These are phyloP conservation scores for Passer domesticus DNA, from an alignment of 2,113 vertebrate genomes.

Conservation along the genomic window DNA sequence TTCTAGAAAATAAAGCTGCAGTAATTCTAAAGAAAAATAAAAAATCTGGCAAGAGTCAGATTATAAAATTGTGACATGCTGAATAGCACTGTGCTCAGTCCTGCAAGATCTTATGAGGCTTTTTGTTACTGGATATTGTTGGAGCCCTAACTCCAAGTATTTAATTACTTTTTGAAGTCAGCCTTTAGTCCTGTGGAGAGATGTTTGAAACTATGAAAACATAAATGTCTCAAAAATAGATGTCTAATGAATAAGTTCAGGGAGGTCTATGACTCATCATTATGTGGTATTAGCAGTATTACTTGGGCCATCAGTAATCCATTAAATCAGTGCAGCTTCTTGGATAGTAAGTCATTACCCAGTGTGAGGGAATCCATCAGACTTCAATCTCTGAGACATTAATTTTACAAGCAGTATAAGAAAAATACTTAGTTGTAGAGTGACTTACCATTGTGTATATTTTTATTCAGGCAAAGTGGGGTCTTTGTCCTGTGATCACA, in stretches of 20 bases:
- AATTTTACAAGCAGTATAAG: neutral
- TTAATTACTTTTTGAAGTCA: neutral
- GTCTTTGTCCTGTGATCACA: neutral
- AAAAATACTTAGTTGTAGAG: neutral
- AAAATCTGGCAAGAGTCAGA: neutral
- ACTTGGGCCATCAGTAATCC: neutral
- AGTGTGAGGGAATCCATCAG: neutral
- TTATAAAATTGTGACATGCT: neutral
- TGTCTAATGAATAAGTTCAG: neutral
- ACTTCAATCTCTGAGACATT: neutral
- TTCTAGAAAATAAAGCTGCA: neutral
- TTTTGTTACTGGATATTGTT: neutral
- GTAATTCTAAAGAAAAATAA: neutral
- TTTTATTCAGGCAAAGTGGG: neutral
- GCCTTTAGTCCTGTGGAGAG: neutral
- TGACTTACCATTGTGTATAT: neutral
- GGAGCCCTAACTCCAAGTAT: neutral
- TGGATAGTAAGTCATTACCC: neutral
- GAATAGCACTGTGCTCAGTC: neutral
- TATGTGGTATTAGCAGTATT: neutral
- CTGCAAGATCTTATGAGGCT: neutral
- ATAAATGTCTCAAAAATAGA: constrained; percentile 15
- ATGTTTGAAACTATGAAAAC: constrained; percentile 17
- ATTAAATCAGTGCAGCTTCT: neutral
- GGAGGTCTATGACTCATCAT: constrained; percentile 18